Conservation (phyloP, 1,140 invertebrate genomes). For the Steinernema khuongi region DNA sequence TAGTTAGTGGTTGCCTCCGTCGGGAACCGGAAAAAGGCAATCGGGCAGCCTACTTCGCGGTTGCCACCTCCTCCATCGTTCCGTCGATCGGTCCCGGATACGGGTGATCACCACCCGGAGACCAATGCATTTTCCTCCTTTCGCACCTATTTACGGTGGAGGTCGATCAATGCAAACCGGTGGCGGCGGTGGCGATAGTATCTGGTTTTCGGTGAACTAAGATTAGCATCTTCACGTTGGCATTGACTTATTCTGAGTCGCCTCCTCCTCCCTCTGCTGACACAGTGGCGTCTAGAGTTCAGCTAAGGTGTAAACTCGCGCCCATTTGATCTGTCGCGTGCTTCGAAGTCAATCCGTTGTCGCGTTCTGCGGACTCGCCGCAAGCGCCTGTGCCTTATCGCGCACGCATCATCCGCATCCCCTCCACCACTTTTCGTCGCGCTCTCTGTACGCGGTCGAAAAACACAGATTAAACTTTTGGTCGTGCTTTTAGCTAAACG, state of each 20-base stretch:
- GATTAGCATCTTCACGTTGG: conserved; percentile 7
- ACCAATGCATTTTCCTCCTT: neutral
- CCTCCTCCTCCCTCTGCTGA: neutral
- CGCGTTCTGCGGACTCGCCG: neutral
- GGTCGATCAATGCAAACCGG: conserved; percentile 10
- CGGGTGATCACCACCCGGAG: neutral
- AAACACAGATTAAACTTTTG: conserved; percentile 10
- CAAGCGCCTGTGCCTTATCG: conserved; percentile 2
- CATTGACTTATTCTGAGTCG: neutral
- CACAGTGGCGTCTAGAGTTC: neutral
- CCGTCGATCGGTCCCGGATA: neutral
- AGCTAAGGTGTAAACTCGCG: neutral
- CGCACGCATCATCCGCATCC: conserved; percentile 12
- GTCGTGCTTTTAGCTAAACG: conserved; percentile 27
- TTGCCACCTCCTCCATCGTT: neutral
- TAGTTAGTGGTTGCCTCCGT: neutral
- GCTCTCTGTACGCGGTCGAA: neutral
- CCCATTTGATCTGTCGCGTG: neutral
- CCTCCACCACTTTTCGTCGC: neutral
- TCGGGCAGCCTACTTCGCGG: neutral
- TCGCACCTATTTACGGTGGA: neutral
- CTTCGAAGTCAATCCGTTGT: neutral
- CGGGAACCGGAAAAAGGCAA: conserved; percentile 5
- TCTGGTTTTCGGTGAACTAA: conserved; percentile 13
- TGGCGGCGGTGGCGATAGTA: neutral